A percentile compares a stretch with the other conserved stretches of the same genome.
These are phyloP conservation scores for Portevinia maculata DNA, from an alignment of 2,888 invertebrate species.

Conservation along the genomic window DNA sequence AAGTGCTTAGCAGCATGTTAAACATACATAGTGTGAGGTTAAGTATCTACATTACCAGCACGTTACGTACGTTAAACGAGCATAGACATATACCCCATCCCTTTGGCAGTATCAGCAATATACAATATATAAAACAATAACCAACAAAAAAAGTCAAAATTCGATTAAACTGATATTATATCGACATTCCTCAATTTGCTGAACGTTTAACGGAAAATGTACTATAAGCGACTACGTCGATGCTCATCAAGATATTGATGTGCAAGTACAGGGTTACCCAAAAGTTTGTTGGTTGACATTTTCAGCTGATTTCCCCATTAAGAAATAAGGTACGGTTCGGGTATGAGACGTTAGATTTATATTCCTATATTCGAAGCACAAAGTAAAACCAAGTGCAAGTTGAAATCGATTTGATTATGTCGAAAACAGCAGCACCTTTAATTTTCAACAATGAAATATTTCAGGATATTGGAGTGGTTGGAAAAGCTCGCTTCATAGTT, in stretches of 20 bases:
- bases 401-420: too few relatives aligned
- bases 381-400: too few relatives aligned
- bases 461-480: too few relatives aligned
- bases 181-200: constrained; percentile 13
- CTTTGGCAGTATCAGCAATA: too few relatives aligned
- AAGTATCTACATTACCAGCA: constrained; percentile 20
- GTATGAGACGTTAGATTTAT: too few relatives aligned
- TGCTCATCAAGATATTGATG: neutral
- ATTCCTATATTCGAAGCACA: too few relatives aligned
- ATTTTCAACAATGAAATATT: too few relatives aligned
- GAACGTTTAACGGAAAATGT: neutral
- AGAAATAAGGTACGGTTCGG: too few relatives aligned
- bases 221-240: constrained; percentile 4
- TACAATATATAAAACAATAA: neutral
- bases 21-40: constrained; percentile 48
- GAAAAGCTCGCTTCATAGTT: too few relatives aligned
- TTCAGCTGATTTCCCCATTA: too few relatives aligned
- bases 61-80: neutral
- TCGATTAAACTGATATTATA: constrained; percentile 32
- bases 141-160: constrained; percentile 5
- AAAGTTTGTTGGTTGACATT: too few relatives aligned
- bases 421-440: too few relatives aligned
- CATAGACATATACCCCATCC: neutral
- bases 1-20: constrained; percentile 62
- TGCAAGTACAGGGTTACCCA: neutral